These are phyloP conservation scores for Salminus brasiliensis DNA, from an alignment of 2,113 vertebrate species.

Conservation along the genomic window DNA sequence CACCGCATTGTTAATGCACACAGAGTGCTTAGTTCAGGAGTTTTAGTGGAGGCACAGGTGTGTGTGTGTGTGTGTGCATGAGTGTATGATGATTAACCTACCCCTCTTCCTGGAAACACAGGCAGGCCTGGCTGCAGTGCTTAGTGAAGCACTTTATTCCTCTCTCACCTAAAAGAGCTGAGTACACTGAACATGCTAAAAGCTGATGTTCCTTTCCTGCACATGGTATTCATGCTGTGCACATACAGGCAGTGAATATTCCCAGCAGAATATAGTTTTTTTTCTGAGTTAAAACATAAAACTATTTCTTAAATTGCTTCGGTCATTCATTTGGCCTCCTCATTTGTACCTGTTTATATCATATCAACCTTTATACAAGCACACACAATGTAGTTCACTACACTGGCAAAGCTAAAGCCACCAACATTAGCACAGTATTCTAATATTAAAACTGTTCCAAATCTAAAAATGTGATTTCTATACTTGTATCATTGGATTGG, in stretches of 20 bases:
- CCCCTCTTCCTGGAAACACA: constrained; percentile 43
- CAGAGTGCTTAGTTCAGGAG: constrained; percentile 20
- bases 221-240: background rate
- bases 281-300: too few species aligned
- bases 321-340: too few species aligned
- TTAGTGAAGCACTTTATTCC: constrained; percentile 37
- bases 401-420: too few species aligned
- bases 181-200: constrained; percentile 1
- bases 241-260: background rate
- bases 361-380: too few species aligned
- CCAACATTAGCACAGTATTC: too few species aligned
- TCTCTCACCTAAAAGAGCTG: background rate
- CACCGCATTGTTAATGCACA: background rate
- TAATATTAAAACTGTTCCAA: too few species aligned
- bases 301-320: too few species aligned
- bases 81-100: constrained; percentile 48
- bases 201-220: background rate
- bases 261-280: background rate
- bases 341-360: too few species aligned
- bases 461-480: too few species aligned
- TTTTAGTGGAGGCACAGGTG: constrained; percentile 31
- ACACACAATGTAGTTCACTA: too few species aligned
- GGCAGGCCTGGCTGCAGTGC: constrained; percentile 19
- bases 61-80: constrained; percentile 36
- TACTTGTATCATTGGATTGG: too few species aligned